Conservation (phyloP, 2,113 vertebrate species). For the Miniopterus natalensis region DNA sequence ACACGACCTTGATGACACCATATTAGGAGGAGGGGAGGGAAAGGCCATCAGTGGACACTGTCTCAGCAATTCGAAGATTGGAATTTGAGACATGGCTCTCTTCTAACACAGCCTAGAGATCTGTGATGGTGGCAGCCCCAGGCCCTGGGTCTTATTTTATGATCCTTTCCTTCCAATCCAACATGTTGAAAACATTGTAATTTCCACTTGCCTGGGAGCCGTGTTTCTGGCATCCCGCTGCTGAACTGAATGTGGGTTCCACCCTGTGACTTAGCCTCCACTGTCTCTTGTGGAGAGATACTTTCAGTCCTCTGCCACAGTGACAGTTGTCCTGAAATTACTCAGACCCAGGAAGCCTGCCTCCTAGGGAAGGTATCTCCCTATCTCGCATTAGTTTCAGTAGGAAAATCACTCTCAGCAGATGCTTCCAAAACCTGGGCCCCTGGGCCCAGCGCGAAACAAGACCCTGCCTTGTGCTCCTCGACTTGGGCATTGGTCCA, state of each 20-base stretch:
- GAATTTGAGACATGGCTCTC: not conserved
- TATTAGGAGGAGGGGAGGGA: not conserved
- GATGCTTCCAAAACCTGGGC: not conserved
- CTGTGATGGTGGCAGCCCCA: not conserved
- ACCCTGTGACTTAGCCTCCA: not conserved
- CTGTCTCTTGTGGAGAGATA: not conserved
- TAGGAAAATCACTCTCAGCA: not conserved
- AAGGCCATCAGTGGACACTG: not conserved
- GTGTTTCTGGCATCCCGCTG: not conserved
- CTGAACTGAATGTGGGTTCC: not conserved
- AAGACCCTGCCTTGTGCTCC: not conserved
- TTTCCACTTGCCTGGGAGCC: not conserved
- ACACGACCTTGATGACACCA: not conserved
- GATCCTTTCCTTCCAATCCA: not conserved
- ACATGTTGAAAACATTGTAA: not conserved
- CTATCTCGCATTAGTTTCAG: not conserved
- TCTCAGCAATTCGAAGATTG: not conserved
- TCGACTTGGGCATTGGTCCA: not conserved
- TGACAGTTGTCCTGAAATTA: not conserved
- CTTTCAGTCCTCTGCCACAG: not conserved
- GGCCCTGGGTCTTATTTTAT: not conserved
- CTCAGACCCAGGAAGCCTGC: not conserved
- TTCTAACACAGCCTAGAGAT: constrained; percentile 19
- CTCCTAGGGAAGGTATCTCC: not conserved
- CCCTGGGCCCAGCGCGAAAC: not conserved